Percentiles rank a stretch among this genome's conserved stretches.
These are phyloP conservation scores for Chiridota heheva DNA, from an alignment of 35 echinoderm and acorn worm species.

Conservation along the genomic window DNA sequence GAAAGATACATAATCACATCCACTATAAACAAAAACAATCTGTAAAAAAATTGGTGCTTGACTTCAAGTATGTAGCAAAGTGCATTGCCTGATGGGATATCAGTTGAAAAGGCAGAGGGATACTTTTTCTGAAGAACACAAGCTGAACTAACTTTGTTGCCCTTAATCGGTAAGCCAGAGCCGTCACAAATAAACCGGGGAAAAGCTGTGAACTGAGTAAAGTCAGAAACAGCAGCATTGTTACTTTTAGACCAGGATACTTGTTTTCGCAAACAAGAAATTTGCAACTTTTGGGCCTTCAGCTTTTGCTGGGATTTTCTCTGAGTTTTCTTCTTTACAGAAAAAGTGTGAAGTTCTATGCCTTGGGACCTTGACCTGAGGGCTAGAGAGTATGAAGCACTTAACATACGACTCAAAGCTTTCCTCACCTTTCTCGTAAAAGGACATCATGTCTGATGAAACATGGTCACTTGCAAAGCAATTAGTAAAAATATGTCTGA, in stretches of 20 bases:
- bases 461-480: neutral
- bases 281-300: slow-evolving; percentile 45
- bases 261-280: slow-evolving; percentile 33
- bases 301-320: slow-evolving; percentile 11
- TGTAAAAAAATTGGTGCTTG: no score
- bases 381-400: neutral
- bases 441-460: slow-evolving; percentile 7
- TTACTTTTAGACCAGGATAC: slow-evolving; percentile 29
- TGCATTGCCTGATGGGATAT: no score
- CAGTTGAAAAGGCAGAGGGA: slow-evolving; percentile 10
- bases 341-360: slow-evolving; percentile 9
- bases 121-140: slow-evolving; percentile 22
- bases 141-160: slow-evolving; percentile 18
- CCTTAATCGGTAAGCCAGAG: slow-evolving; percentile 36
- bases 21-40: no score
- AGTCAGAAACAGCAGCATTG: neutral
- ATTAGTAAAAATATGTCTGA: neutral
- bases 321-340: neutral
- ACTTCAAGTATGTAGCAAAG: no score
- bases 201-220: slow-evolving; percentile 36
- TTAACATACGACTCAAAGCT: slow-evolving; percentile 15
- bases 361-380: neutral
- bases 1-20: no score
- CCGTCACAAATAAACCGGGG: slow-evolving; percentile 27
- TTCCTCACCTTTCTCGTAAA: slow-evolving; percentile 7